Percentiles rank a stretch among this genome's conserved stretches.
Evolutionary conservation across 2,113 vertebrate genomes (phyloP).

Genomic region (Muntiacus reevesi): DNA sequence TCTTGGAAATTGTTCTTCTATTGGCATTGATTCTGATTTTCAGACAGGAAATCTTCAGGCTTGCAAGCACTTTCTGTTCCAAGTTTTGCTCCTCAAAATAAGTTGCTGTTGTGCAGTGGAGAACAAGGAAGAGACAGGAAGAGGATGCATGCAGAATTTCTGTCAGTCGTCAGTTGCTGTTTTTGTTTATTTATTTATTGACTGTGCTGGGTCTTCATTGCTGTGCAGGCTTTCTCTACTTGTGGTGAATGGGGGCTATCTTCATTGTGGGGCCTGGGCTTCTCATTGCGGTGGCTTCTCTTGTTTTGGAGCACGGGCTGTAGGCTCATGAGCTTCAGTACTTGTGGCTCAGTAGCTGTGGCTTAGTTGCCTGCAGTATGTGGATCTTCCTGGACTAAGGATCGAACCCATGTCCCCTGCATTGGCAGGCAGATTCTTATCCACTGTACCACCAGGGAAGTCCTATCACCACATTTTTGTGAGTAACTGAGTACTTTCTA

Average conservation of each 20-base stretch:
- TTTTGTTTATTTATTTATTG: not conserved
- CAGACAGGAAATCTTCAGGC: not conserved
- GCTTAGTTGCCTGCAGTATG: not conserved
- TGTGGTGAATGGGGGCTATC: not conserved
- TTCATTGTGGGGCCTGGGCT: not conserved
- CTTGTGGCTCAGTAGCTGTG: not conserved
- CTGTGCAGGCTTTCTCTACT: not conserved
- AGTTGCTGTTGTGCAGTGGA: not conserved
- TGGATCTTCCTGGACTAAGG: not conserved
- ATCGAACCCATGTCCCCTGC: not conserved
- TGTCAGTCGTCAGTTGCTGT: not conserved
- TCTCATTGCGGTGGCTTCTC: not conserved
- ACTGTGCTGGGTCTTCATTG: not conserved
- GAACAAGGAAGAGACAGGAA: not conserved
- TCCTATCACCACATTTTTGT: not conserved
- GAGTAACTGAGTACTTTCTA: not conserved
- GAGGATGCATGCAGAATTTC: not conserved
- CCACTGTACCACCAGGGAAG: not conserved
- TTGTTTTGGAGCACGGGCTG: accelerated
- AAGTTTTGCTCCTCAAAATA: not conserved
- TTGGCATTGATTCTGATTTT: not conserved
- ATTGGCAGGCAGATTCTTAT: not conserved
- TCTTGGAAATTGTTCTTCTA: not conserved
- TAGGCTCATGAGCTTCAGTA: not conserved
- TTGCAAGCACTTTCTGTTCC: not conserved